Evolutionary conservation across 2,797 vertebrate species (phyloP).

Genomic region (Protosalanx chinensis): DNA sequence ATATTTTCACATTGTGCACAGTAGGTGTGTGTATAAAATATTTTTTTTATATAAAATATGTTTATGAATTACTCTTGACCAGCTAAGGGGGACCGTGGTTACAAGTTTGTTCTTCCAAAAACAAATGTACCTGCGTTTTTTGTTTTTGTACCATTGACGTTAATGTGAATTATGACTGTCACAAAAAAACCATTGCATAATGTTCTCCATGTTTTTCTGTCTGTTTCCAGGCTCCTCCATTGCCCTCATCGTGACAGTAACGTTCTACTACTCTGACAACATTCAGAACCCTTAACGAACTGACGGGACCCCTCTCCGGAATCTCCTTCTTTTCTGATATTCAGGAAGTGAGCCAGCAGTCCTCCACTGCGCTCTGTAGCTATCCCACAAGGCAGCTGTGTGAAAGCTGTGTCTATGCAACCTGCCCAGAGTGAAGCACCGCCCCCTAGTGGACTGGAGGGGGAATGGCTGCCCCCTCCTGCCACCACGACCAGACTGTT

Average conservation of each 20-base stretch:
- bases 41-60: too few relatives aligned
- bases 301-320: conserved; percentile 55
- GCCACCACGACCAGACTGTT: conserved; percentile 76
- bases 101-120: too few relatives aligned
- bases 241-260: conserved; percentile 90
- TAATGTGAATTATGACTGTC: neutral
- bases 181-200: neutral
- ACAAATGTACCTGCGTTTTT: too few relatives aligned
- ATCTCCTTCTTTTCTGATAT: conserved; percentile 83
- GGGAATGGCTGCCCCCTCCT: conserved; percentile 69
- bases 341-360: conserved; percentile 93
- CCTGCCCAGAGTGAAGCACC: conserved; percentile 86
- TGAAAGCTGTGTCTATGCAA: conserved; percentile 99
- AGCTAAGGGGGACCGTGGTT: too few relatives aligned
- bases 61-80: too few relatives aligned
- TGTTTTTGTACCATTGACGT: too few relatives aligned
- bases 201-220: neutral
- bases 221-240: conserved; percentile 83
- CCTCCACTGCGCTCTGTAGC: conserved; percentile 94
- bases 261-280: conserved; percentile 76
- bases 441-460: conserved; percentile 81
- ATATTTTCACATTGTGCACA: too few relatives aligned
- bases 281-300: conserved; percentile 72
- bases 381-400: conserved; percentile 94
- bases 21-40: too few relatives aligned